Evolutionary conservation across 2,888 invertebrate species (phyloP), one percentile per base, ranked within the genome.

Genomic region (Orthonychiurus folsomi): DNA sequence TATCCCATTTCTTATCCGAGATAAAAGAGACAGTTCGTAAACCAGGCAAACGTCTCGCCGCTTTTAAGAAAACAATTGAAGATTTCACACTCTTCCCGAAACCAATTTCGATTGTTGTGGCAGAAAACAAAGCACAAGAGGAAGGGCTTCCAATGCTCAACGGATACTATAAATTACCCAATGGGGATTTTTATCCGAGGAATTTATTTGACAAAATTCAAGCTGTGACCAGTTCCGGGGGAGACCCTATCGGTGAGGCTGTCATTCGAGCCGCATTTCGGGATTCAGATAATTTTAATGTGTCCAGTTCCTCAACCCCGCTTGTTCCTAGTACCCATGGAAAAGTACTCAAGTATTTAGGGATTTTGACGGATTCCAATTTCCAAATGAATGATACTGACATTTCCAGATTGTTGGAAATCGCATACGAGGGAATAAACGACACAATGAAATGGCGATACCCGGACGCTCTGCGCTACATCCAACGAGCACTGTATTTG

Each of bases 151-250:
- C 58, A 1, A 65, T 50, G 1, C 9, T 66, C 12, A 68, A 68
- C 48, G 68, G 67, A 0, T 65, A 63, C 24, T 59, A 26, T 24
- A 61, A 63, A 2, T 48, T 68, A 3, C 68, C 68, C 12, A 66
- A 65, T 59, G 63, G 63, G n/a, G 68, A 66, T 9, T 63, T 61
- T 28, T 68, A 68, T 27, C 66, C 68, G 1, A 63, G 59, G 58
- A 68, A 68, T 59, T 47, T 68, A 9, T 66, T 66, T 50, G 64
- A 63, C 12, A 50, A 66, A 57, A 66, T 69, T n/a, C 61, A 66
- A 27, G 12, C 23, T 1, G 47, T 47, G 5, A 23, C 60, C 15
- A 15, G 21, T 1, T 56, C 50, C n/a, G 55, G 37, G 5, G 63
- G 58, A 21, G 69, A 69, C 47, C 61, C 61, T 3, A 56, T 69